Evolutionary conservation across 1,140 invertebrate genomes (phyloP), one percentile per base, ranked within the genome.

Genomic region (Euura saliciscinereae): DNA sequence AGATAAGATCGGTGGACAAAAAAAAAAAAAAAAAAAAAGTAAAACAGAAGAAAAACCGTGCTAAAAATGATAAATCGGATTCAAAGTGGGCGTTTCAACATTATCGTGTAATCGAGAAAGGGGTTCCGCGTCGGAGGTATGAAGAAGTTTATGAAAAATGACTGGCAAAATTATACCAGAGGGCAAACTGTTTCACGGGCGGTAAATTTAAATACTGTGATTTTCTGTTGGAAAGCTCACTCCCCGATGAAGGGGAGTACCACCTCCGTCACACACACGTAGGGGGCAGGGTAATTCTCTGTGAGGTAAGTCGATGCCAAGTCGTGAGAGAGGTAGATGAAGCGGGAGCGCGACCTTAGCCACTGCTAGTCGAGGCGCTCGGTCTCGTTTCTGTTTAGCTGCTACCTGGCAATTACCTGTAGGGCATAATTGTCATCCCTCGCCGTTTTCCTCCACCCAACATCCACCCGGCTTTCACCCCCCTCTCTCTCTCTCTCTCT

Each of bases 381-480:
- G 28, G 28, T 28, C 28, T 28, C 74, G 77, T 70, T 70, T 77
- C 79, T 83, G 79, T 86, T 86, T 85, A 85, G 78, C 81, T 78
- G 80, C 81, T 80, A 80, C 78, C 82, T 78, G 78, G 79, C 82
- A 86, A 86, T 86, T 86, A 86, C 78, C 80, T 83, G 81, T 82
- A 84, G 79, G 82, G 81, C 83, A 86, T 87, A 86, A 87, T 87
- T 87, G 85, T 86, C 85, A 86, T 87, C 84, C 82, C 78, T 82
- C 83, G 80, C 79, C 66, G 79, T 82, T 84, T 84, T 83, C 83
- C 79, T 79, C 75, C 75, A 79, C 45, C 44, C 45, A 28, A 28
- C 28, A 28, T 45, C 11, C 28, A 10, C 43, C 66, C 44, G 66
- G 74, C 6, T 69, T 69, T 73, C 65, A 75, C 74, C 70, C 73